These are phyloP conservation scores for Oncopodura yosiiana DNA, from an alignment of 1,140 invertebrate genomes.

Conservation along the genomic window DNA sequence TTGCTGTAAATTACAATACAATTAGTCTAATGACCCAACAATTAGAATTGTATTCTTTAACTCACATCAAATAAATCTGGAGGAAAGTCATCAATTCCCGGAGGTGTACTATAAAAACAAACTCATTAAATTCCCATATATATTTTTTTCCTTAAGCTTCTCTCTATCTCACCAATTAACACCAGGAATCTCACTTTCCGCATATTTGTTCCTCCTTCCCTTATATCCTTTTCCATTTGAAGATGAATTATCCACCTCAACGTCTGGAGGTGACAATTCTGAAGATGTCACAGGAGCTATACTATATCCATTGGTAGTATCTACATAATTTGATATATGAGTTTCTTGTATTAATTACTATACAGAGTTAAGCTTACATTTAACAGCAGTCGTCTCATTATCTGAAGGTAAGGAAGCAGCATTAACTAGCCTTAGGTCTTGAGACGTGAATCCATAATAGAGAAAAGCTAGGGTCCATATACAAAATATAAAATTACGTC, in stretches of 20 bases:
- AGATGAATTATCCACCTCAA: neutral
- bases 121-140: conserved; percentile 3
- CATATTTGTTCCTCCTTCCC: neutral
- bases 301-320: neutral
- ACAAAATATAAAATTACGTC: conserved; percentile 12
- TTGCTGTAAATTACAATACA: no score
- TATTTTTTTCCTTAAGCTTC: neutral
- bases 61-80: conserved; percentile 41
- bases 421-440: neutral
- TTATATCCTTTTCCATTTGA: neutral
- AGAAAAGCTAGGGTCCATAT: conserved; percentile 9
- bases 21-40: no score
- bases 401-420: neutral
- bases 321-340: neutral
- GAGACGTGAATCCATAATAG: conserved; percentile 11
- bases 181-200: conserved; percentile 9
- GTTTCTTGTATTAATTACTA: neutral
- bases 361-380: neutral
- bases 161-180: no score
- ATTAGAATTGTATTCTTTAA: no score
- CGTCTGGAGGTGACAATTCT: neutral
- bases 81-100: conserved; percentile 39
- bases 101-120: conserved; percentile 22
- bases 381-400: neutral
- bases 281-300: neutral